A percentile compares a stretch with the other conserved stretches of the same genome.
phyloP scores from a whole-genome alignment of 2,797 vertebrate genomes.

The Echiichthys vipera region DNA sequence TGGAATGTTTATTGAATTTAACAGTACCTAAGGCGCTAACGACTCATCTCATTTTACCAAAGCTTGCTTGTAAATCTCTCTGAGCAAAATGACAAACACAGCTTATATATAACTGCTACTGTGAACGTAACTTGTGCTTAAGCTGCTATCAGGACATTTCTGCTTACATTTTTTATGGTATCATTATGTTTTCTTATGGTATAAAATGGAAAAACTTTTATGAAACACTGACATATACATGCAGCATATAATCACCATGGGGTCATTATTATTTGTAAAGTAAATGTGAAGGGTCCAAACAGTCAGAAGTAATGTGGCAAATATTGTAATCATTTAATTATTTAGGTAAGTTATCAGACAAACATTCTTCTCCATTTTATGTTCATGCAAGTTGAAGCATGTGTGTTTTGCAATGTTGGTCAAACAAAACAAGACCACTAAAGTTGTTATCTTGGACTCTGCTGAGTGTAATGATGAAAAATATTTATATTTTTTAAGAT shows the following conservation, averaged over 20 bases:
- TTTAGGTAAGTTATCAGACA: no score
- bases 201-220: neutral
- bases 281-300: neutral
- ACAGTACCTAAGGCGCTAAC: slow-evolving; percentile 78
- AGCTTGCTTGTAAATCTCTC: slow-evolving; percentile 54
- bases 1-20: slow-evolving; percentile 87
- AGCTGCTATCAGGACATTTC: neutral
- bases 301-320: neutral
- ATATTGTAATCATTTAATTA: no score
- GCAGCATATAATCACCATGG: no score
- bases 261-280: neutral
- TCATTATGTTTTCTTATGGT: neutral
- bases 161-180: neutral
- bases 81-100: slow-evolving; percentile 39
- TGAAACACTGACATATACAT: neutral
- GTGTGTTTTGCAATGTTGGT: no score
- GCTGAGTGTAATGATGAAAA: no score
- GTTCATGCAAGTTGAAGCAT: no score
- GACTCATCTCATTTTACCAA: slow-evolving; percentile 54
- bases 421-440: no score
- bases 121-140: neutral
- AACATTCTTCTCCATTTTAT: no score
- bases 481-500: no score
- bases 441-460: no score
- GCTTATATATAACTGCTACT: slow-evolving; percentile 7